Percentiles rank a stretch among this genome's conserved stretches.
Evolutionary conservation across 2,113 vertebrate species (phyloP).

Genomic region (Chloropsis hardwickii): DNA sequence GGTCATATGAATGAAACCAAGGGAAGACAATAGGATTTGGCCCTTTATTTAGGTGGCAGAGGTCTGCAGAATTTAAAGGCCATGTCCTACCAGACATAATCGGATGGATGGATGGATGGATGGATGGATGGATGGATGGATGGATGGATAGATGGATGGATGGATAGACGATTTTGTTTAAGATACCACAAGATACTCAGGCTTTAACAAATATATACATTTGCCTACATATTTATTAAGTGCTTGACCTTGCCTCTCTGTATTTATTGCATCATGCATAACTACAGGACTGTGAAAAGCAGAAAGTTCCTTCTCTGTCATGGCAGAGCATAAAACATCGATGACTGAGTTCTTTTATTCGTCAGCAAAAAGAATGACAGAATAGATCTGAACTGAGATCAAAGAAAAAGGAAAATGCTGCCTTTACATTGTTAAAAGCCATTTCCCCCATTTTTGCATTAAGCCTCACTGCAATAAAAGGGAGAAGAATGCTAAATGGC

Average conservation of each 20-base stretch:
- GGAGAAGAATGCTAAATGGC: background rate
- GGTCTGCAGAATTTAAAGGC: background rate
- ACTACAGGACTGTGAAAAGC: background rate
- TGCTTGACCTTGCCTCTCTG: background rate
- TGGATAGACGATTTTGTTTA: background rate
- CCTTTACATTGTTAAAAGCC: background rate
- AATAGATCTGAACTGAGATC: background rate
- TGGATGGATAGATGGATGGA: background rate
- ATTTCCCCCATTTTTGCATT: background rate
- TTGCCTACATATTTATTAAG: background rate
- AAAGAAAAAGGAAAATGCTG: conserved; percentile 3
- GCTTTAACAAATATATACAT: background rate
- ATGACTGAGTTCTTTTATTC: background rate
- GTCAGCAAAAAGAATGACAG: background rate
- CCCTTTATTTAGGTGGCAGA: background rate
- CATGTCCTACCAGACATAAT: background rate
- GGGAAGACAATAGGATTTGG: background rate
- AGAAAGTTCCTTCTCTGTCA: background rate
- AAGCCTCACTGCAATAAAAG: background rate
- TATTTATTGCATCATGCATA: background rate
- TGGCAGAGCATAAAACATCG: background rate
- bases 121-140: background rate
- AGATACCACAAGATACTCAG: background rate
- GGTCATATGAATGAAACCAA: background rate
- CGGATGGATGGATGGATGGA: background rate